These are phyloP conservation scores for Prunella strophiata DNA, from an alignment of 2,797 vertebrate genomes.

Conservation along the genomic window DNA sequence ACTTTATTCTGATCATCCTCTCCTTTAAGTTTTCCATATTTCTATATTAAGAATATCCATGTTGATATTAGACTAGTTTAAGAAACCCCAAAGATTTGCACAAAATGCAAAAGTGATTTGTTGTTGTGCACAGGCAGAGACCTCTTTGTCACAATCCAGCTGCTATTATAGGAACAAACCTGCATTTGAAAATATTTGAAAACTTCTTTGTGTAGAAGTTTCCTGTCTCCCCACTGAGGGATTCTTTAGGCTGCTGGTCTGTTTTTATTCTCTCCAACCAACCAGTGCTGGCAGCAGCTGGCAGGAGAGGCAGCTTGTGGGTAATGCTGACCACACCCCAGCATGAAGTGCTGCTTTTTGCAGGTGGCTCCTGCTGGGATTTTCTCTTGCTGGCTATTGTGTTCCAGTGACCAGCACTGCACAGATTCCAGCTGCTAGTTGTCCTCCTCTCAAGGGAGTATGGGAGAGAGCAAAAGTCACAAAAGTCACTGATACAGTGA, in stretches of 20 bases:
- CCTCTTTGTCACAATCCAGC: background rate
- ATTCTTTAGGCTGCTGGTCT: background rate
- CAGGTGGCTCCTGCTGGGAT: background rate
- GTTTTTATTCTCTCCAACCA: background rate
- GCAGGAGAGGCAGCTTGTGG: background rate
- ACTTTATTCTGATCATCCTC: background rate
- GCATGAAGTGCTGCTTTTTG: background rate
- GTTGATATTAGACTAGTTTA: background rate
- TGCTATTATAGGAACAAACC: background rate
- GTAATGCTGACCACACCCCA: background rate
- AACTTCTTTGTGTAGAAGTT: background rate
- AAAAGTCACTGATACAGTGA: background rate
- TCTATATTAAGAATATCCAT: background rate
- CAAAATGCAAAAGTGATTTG: background rate
- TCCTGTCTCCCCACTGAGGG: background rate
- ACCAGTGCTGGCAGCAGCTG: background rate
- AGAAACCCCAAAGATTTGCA: background rate
- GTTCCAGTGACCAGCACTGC: background rate
- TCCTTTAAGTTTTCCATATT: background rate
- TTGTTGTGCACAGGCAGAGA: background rate
- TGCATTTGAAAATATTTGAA: background rate
- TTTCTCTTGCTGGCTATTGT: background rate
- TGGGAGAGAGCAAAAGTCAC: background rate
- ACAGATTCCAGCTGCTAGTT: background rate
- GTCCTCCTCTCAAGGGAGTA: background rate